Percentiles rank a stretch among this genome's conserved stretches.
phyloP scores from a whole-genome alignment of 2,113 vertebrate species.

The Corythornis cristatus region DNA sequence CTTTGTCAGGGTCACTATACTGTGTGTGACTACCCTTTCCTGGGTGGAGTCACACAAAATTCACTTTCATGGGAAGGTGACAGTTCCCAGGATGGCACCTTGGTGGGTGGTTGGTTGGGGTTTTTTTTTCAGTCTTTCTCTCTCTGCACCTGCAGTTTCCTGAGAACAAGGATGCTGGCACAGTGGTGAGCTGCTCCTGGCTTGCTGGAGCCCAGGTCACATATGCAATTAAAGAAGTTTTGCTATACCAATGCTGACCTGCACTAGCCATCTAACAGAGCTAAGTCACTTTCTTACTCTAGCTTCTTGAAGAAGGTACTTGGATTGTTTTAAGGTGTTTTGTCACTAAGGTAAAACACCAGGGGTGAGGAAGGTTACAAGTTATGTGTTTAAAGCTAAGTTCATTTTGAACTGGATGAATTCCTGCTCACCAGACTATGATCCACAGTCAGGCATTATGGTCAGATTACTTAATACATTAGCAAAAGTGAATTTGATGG shows the following conservation, averaged over 20 bases:
- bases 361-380: background rate
- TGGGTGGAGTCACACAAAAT: background rate
- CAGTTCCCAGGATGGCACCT: background rate
- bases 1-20: background rate
- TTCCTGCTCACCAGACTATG: conserved; percentile 60
- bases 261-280: background rate
- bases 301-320: background rate
- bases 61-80: background rate
- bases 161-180: rapidly evolving
- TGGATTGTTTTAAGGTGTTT: background rate
- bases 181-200: background rate
- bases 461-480: conserved; percentile 32
- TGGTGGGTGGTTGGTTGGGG: background rate
- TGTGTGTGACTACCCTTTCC: background rate
- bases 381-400: background rate
- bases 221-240: background rate
- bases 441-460: conserved; percentile 23
- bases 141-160: background rate
- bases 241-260: background rate
- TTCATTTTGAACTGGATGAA: conserved; percentile 18
- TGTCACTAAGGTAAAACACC: background rate
- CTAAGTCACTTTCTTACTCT: conserved; percentile 25
- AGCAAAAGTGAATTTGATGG: conserved; percentile 46
- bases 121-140: background rate
- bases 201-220: background rate